Percentiles rank a stretch among this genome's conserved stretches.
Conservation (phyloP, 1,140 invertebrate species). For the Sogatella furcifera region DNA sequence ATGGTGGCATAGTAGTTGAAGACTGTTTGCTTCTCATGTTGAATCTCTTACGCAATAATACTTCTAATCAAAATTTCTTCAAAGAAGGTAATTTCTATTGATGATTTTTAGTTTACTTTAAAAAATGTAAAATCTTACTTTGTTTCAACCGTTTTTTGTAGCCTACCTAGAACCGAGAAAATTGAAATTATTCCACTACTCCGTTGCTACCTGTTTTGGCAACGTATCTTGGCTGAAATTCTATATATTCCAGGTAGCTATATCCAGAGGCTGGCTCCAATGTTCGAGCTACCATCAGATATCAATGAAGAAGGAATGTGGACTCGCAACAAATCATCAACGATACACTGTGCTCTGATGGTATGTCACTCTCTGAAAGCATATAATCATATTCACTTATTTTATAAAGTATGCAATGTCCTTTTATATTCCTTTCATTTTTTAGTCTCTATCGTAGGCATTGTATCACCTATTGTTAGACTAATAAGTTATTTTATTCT, state of each 20-base stretch:
- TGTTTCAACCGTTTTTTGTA: not conserved
- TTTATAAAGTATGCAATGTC: too few species aligned
- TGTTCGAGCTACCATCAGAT: conserved; percentile 67
- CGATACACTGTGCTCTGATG: conserved; percentile 84
- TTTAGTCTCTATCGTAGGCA: too few species aligned
- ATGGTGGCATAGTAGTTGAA: conserved; percentile 96
- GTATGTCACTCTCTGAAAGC: conserved; percentile 29
- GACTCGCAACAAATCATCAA: conserved; percentile 90
- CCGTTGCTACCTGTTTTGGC: not conserved
- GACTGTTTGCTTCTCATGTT: conserved; percentile 93
- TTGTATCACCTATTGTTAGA: too few species aligned
- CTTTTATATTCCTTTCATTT: too few species aligned
- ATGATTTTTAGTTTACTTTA: not conserved
- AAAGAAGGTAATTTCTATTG: conserved; percentile 63
- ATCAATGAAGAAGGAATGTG: conserved; percentile 61
- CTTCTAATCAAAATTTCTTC: conserved; percentile 97
- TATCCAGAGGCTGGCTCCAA: conserved; percentile 78
- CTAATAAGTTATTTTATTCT: too few species aligned
- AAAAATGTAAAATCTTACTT: not conserved
- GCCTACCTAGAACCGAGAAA: too few species aligned
- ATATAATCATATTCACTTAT: too few species aligned
- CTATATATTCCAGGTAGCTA: conserved; percentile 50
- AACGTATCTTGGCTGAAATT: not conserved
- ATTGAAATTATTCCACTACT: not conserved
- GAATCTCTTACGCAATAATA: conserved; percentile 89